Evolutionary conservation across 1,140 invertebrate genomes (phyloP).

Genomic region (Paralvinella palmiformis): DNA sequence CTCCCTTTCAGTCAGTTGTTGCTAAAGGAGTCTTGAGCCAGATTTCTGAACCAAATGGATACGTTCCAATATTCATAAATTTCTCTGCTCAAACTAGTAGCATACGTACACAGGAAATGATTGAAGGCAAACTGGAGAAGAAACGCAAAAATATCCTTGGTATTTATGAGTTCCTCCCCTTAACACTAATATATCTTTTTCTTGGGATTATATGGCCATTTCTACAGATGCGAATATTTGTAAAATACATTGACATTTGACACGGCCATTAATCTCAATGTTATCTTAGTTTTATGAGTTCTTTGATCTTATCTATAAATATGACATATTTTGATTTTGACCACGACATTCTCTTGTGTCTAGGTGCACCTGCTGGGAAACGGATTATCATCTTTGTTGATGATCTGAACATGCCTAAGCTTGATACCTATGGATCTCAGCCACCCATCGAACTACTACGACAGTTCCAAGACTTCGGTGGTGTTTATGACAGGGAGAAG

Average conservation of each 20-base stretch:
- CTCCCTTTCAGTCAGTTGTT: slow-evolving; percentile 60
- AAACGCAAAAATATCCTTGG: slow-evolving; percentile 48
- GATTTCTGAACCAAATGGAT: slow-evolving; percentile 57
- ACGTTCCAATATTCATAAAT: slow-evolving; percentile 71
- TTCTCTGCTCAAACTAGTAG: slow-evolving; percentile 86
- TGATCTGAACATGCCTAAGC: slow-evolving; percentile 55
- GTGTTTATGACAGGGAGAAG: slow-evolving; percentile 78
- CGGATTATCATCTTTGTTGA: slow-evolving; percentile 51
- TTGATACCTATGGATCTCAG: slow-evolving; percentile 51
- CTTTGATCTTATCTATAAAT: not conserved
- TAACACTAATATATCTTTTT: not conserved
- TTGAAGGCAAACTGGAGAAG: slow-evolving; percentile 52
- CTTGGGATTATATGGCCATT: not conserved
- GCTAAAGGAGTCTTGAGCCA: slow-evolving; percentile 66
- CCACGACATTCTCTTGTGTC: not conserved
- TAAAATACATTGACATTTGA: not conserved
- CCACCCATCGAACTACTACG: slow-evolving; percentile 55
- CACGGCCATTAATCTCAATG: not conserved
- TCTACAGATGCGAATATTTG: not conserved
- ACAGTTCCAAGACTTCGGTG: slow-evolving; percentile 74
- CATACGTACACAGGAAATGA: slow-evolving; percentile 51
- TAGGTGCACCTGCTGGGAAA: slow-evolving; percentile 45
- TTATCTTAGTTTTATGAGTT: slow-evolving; percentile 1
- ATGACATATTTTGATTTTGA: not conserved
- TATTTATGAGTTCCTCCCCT: slow-evolving; percentile 12